Evolutionary conservation across 2,888 invertebrate species (phyloP), one percentile per base, ranked within the genome.

Genomic region (Xanthorhoe spadicearia): DNA sequence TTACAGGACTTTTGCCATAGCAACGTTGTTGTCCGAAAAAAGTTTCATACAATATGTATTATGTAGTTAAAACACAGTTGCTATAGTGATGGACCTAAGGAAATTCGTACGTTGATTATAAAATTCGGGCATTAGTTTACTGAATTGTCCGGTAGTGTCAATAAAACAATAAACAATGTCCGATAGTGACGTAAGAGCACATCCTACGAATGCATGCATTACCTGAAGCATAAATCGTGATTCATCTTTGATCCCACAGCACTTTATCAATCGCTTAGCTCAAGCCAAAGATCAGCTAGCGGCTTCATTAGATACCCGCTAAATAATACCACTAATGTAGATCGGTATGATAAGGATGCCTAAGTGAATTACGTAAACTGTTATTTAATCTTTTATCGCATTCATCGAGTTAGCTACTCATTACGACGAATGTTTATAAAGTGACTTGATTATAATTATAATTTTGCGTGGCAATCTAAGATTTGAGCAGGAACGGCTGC

Each of bases 311-410:
- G 80, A 77, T 80, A 81, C 78, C 78, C 77, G 75, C 70, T 69
- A 73, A 81, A 83, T 83, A 84, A 75, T 74, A 82, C 82, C 80
- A 73, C 73, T 77, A 78, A 81, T 73, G 72, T 74, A 71, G 82
- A 86, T 81, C 74, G 60, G 68, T 73, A 79, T 82, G 83, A 83
- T 79, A 72, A 72, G 69, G 70, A 72, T 70, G 74, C 65, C 64
- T 78, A 77, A 81, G 77, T 79, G 77, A 74, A 79, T 88, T 85
- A 80, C 79, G 79, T 77, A 87, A n/a, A 88, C 75, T 71, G 77
- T 83, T 83, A 82, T 83, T 75, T 75, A 82, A 84, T 71, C 74
- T 68, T 79, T 82, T 83, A 79, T 80, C 77, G 69, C 69, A 76
- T 76, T 74, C 73, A 75, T 78, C 75, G 66, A 70, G 73, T 70